phyloP scores from a whole-genome alignment of 2,113 vertebrate genomes.

The Campylorhamphus procurvoides region DNA sequence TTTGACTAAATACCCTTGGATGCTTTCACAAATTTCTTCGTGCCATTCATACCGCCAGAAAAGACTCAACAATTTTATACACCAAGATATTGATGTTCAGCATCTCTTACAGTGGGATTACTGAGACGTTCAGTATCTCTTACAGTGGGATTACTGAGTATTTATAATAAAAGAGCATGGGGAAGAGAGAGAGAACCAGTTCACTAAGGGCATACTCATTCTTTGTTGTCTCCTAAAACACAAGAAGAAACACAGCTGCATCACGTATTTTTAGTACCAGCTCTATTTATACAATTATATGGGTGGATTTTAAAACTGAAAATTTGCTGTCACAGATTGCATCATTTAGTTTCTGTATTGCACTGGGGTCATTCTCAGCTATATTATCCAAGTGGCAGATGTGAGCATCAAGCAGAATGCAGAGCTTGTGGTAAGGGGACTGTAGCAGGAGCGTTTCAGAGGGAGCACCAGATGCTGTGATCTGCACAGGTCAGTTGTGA shows the following conservation, averaged over 20 bases:
- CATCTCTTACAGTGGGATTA: background rate
- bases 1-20: background rate
- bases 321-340: background rate
- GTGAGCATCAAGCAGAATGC: background rate
- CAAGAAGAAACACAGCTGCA: conserved; percentile 47
- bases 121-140: background rate
- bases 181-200: background rate
- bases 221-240: conserved; percentile 29
- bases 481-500: conserved; percentile 25
- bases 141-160: background rate
- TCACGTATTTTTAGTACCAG: background rate
- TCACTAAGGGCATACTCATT: background rate
- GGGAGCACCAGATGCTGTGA: conserved; percentile 40
- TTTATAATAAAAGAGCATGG: background rate
- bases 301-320: background rate
- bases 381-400: conserved; percentile 20
- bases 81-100: background rate
- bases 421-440: background rate
- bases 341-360: background rate
- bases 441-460: background rate
- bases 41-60: background rate
- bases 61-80: background rate
- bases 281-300: background rate
- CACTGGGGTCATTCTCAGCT: conserved; percentile 1
- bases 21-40: background rate